These are phyloP conservation scores for Laticauda laticaudata DNA, from an alignment of 2,113 vertebrate species.

Conservation along the genomic window DNA sequence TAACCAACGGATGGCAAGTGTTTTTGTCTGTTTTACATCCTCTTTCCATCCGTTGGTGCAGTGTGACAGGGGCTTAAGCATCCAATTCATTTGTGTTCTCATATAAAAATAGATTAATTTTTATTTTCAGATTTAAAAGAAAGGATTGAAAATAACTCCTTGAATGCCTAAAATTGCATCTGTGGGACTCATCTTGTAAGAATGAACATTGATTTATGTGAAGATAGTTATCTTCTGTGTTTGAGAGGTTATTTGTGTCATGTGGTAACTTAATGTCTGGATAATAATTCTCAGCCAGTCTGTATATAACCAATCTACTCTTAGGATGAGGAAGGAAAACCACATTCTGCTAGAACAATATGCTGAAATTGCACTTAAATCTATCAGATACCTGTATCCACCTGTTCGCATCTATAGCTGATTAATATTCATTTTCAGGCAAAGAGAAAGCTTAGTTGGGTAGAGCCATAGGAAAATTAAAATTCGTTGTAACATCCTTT, in stretches of 20 bases:
- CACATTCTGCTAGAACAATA: slow-evolving; percentile 29
- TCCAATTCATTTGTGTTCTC: slow-evolving; percentile 2
- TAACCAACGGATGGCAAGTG: no score
- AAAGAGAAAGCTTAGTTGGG: slow-evolving; percentile 33
- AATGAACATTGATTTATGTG: slow-evolving; percentile 16
- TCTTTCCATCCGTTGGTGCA: no score
- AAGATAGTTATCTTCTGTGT: slow-evolving; percentile 46
- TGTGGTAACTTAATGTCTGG: slow-evolving; percentile 37
- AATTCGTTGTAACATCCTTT: background rate
- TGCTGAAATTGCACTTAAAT: slow-evolving; percentile 39
- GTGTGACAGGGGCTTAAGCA: no score
- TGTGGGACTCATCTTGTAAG: slow-evolving; percentile 40
- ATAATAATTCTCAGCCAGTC: slow-evolving; percentile 32
- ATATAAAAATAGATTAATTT: slow-evolving; percentile 4
- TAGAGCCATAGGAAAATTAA: slow-evolving; percentile 36
- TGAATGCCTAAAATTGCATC: slow-evolving; percentile 23
- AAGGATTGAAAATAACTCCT: background rate
- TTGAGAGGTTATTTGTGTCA: slow-evolving; percentile 41
- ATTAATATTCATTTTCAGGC: slow-evolving; percentile 53
- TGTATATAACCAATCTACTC: slow-evolving; percentile 28
- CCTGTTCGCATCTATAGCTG: slow-evolving; percentile 36
- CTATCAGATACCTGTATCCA: slow-evolving; percentile 50
- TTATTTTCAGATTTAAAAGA: background rate
- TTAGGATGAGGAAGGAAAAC: slow-evolving; percentile 43
- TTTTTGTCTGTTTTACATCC: no score